phyloP scores from a whole-genome alignment of 1,140 invertebrate species.

The Drosophila persimilis region DNA sequence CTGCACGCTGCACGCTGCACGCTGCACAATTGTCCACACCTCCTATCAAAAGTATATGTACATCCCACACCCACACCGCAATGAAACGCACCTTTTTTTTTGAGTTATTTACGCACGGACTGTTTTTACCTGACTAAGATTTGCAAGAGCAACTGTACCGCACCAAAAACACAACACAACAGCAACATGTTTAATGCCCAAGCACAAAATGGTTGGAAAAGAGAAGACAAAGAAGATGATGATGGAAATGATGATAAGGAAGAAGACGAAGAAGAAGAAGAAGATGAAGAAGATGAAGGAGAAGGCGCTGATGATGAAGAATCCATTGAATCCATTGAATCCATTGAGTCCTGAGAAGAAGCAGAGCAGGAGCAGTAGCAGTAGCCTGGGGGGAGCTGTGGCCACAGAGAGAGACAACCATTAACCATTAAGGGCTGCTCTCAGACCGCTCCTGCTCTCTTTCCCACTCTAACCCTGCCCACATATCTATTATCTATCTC shows the following conservation, averaged over 20 bases:
- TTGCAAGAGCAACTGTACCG: slow-evolving; percentile 42
- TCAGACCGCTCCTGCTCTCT: slow-evolving; percentile 28
- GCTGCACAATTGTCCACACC: slow-evolving; percentile 26
- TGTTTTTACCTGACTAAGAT: slow-evolving; percentile 60
- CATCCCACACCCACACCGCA: slow-evolving; percentile 13
- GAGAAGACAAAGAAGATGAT: slow-evolving; percentile 34
- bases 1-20: slow-evolving; percentile 64
- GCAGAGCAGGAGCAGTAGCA: slow-evolving; percentile 28
- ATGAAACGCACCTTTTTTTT: slow-evolving; percentile 40
- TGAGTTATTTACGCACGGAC: slow-evolving; percentile 75
- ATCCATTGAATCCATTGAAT: neutral
- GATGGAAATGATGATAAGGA: slow-evolving; percentile 8
- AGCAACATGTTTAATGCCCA: slow-evolving; percentile 67
- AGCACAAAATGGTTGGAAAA: slow-evolving; percentile 70
- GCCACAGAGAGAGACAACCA: slow-evolving; percentile 3
- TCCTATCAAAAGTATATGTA: neutral
- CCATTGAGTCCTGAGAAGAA: slow-evolving; percentile 2
- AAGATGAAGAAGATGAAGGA: slow-evolving; percentile 25
- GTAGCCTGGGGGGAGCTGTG: neutral
- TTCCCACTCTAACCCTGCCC: slow-evolving; percentile 19
- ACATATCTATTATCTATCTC: slow-evolving; percentile 22
- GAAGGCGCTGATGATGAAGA: slow-evolving; percentile 15
- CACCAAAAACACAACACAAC: slow-evolving; percentile 40
- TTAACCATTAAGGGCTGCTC: too few relatives aligned
- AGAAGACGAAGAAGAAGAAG: slow-evolving; percentile 16